A percentile compares a stretch with the other conserved stretches of the same genome.
phyloP scores from a whole-genome alignment of 2,113 vertebrate species.

The Psettodes erumei region DNA sequence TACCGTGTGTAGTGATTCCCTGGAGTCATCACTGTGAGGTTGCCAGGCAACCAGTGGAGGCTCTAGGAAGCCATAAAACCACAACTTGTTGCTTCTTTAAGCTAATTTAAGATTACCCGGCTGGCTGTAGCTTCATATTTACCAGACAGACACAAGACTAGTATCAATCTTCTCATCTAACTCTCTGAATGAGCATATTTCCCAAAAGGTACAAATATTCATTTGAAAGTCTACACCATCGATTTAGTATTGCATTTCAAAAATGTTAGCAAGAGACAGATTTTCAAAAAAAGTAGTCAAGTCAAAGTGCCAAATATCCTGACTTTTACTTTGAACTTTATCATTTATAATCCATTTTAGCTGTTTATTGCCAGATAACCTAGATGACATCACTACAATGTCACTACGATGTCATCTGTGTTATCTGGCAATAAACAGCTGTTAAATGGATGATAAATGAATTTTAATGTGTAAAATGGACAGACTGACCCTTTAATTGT shows the following conservation, averaged over 20 bases:
- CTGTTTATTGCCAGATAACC: too few relatives aligned
- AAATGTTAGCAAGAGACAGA: neutral
- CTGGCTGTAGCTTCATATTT: neutral
- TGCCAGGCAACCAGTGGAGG: too few relatives aligned
- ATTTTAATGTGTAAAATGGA: neutral
- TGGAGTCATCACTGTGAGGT: neutral
- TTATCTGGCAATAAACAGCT: neutral
- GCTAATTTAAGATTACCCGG: neutral
- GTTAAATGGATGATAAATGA: neutral
- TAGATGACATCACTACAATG: neutral
- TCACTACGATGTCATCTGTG: neutral
- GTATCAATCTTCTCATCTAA: neutral
- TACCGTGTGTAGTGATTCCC: neutral
- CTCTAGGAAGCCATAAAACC: neutral
- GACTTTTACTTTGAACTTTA: too few relatives aligned
- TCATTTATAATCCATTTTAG: too few relatives aligned
- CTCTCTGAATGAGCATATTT: neutral
- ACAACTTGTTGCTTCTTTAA: neutral
- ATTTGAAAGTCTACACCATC: neutral
- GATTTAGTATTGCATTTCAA: neutral
- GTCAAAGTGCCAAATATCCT: neutral
- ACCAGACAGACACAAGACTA: neutral
- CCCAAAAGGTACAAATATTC: neutral
- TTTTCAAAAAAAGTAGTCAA: neutral
- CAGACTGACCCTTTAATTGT: neutral